Evolutionary conservation across 2,113 vertebrate species (phyloP).

Genomic region (Centropus unirufus): DNA sequence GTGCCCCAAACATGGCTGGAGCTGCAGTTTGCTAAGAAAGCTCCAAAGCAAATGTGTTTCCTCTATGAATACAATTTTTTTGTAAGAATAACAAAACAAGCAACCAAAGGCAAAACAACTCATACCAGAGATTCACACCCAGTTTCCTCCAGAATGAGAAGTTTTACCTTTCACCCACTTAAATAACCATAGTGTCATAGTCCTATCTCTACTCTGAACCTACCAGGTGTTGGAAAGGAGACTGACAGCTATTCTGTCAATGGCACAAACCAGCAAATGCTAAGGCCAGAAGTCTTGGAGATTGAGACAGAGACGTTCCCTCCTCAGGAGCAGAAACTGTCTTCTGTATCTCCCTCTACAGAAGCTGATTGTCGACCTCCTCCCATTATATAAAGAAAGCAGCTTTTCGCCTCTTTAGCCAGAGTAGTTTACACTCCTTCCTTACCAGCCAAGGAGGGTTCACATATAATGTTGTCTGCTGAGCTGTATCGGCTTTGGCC

Average conservation of each 20-base stretch:
- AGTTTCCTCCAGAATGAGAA: neutral
- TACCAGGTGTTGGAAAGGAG: neutral
- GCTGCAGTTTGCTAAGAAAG: neutral
- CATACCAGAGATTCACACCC: neutral
- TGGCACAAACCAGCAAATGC: neutral
- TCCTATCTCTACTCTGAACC: neutral
- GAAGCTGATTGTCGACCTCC: neutral
- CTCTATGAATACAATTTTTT: neutral
- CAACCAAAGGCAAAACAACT: neutral
- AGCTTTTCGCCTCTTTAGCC: neutral
- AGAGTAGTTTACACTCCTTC: neutral
- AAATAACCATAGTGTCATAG: neutral
- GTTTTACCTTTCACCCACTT: neutral
- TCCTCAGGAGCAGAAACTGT: neutral
- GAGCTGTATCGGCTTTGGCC: constrained; percentile 76
- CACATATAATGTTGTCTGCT: constrained; percentile 77
- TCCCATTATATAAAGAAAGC: neutral
- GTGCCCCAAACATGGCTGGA: neutral
- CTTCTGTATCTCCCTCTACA: neutral
- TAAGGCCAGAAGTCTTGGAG: neutral
- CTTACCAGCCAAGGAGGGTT: constrained; percentile 82
- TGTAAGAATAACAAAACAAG: neutral
- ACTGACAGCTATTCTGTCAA: neutral
- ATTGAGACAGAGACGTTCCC: neutral
- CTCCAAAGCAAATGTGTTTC: neutral